Evolutionary conservation across 2,113 vertebrate species (phyloP).

Genomic region (Myrmecophaga tridactyla): DNA sequence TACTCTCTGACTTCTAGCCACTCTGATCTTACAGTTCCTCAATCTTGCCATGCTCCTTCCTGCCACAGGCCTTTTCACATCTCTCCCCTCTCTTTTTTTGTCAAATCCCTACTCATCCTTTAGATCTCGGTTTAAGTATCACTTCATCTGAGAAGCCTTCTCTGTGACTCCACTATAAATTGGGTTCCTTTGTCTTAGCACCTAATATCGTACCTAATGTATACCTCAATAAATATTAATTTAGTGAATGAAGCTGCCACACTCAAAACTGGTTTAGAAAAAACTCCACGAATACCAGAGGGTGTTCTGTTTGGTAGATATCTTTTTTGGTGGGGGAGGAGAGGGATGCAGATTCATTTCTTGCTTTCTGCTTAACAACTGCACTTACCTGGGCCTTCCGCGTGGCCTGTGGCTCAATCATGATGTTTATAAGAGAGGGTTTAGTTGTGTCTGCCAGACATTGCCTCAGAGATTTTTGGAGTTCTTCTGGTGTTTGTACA

Average conservation of each 20-base stretch:
- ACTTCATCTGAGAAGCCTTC: background rate
- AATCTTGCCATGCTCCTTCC: background rate
- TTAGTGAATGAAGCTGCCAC: background rate
- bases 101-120: background rate
- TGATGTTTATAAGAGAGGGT: conserved; percentile 93
- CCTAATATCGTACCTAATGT: background rate
- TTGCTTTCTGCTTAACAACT: background rate
- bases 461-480: conserved; percentile 85
- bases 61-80: background rate
- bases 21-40: background rate
- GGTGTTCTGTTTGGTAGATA: background rate
- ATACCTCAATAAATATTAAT: background rate
- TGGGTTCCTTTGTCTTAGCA: background rate
- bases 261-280: background rate
- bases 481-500: conserved; percentile 90
- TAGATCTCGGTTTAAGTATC: background rate
- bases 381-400: conserved; percentile 92
- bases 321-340: background rate
- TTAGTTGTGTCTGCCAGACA: conserved; percentile 85
- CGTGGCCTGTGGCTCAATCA: conserved; percentile 92
- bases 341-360: background rate
- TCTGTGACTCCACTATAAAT: background rate
- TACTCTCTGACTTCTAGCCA: background rate
- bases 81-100: background rate
- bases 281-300: background rate